These are phyloP conservation scores for Esox niger DNA, from an alignment of 2,113 vertebrate species.

Conservation along the genomic window DNA sequence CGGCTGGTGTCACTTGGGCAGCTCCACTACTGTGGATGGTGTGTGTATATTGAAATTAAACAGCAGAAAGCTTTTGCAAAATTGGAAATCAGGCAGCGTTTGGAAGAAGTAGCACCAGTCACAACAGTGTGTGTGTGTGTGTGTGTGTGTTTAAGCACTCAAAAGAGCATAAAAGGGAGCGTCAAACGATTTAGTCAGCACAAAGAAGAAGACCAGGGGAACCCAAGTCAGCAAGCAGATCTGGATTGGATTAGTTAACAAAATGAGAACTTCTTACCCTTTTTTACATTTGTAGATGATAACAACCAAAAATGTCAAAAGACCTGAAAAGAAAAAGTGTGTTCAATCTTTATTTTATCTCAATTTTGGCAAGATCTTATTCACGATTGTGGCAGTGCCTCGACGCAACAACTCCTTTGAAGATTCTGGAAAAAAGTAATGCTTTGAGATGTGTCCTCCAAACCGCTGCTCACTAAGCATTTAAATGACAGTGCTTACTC, in stretches of 20 bases:
- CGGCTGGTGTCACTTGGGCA: background rate
- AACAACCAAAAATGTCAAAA: background rate
- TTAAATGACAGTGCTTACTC: too few relatives aligned
- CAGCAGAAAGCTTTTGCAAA: background rate
- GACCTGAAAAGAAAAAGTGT: background rate
- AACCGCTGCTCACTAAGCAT: too few relatives aligned
- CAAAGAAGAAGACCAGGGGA: background rate
- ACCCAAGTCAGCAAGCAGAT: background rate
- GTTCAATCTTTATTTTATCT: too few relatives aligned
- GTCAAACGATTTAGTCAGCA: background rate
- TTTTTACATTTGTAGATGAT: conserved; percentile 5
- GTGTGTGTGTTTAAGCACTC: background rate
- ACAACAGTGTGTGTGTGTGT: background rate
- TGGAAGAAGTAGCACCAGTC: too few relatives aligned
- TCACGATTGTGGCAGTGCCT: too few relatives aligned
- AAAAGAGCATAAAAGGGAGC: background rate
- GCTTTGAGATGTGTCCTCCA: too few relatives aligned
- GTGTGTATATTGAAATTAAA: background rate
- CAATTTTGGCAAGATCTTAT: too few relatives aligned
- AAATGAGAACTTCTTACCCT: conserved; percentile 41
- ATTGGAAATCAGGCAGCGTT: background rate
- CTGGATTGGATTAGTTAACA: conserved; percentile 13
- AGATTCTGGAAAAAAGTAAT: too few relatives aligned
- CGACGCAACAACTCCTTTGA: too few relatives aligned
- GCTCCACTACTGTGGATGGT: background rate